Evolutionary conservation across 2,888 invertebrate species (phyloP), one percentile per base, ranked within the genome.

Genomic region (Drosophila barbarae): DNA sequence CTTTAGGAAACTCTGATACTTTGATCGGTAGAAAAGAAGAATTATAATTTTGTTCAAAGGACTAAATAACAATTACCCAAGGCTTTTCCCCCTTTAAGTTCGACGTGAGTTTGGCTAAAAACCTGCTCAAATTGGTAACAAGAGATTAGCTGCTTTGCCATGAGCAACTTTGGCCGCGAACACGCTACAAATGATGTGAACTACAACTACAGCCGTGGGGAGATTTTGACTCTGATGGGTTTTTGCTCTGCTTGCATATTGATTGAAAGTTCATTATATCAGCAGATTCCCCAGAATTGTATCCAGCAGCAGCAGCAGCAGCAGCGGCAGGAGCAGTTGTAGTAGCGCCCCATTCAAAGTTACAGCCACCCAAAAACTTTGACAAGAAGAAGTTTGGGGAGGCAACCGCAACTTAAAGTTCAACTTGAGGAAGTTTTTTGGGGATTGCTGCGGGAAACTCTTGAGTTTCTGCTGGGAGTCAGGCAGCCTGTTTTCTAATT

Each of bases 361-460:
- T 42, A 60, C 60, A 15, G 12, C 32, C 18, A 7, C 28, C 15
- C 21, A 12, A 15, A 60, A 57, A 63, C 15, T 63, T 63, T 36
- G 26, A 23, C 44, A 26, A 35, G 55, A 57, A 55, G 38, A 32
- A 23, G 23, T 57, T 35, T 5, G 3, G 39, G 55, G 6, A 32
- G 12, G 44, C 35, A 63, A 61, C 61, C 64, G 32, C 49, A 61
- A 42, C 50, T 61, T 61, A 30, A 65, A 66, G 63, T 66, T 64
- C 26, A 39, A 28, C 39, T 47, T 21, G 28, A 15, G 36, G 23
- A 41, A 66, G 44, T 57, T 44, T 50, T 69, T 50, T 23, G 23
- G 36, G 52, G 34, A 42, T 58, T 53, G 42, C 47, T 52, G 42
- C 44, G 63, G 78, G 55, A 63, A 77, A 67, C 42, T 63, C 65